Evolutionary conservation across 2,113 vertebrate species (phyloP).

Genomic region (Typhlomys cinereus): DNA sequence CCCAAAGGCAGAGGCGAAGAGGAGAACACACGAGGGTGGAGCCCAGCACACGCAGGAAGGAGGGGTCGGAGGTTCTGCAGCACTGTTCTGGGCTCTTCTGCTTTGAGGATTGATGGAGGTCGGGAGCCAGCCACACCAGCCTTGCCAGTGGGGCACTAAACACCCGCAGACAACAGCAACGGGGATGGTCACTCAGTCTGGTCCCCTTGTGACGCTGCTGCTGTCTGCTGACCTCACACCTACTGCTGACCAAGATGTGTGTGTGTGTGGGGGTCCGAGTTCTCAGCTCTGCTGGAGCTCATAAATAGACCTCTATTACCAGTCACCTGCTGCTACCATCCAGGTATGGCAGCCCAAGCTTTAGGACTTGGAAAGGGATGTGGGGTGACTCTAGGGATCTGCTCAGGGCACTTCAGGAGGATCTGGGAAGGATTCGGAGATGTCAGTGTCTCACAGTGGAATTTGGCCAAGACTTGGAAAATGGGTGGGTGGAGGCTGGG

Average conservation of each 20-base stretch:
- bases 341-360: accelerated
- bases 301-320: neutral
- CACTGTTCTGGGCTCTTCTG: neutral
- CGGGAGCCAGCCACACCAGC: neutral
- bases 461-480: neutral
- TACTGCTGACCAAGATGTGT: neutral
- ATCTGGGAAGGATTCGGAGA: neutral
- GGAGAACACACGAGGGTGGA: neutral
- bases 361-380: neutral
- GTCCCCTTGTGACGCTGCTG: neutral
- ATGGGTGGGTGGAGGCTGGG: accelerated
- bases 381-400: neutral
- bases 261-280: neutral
- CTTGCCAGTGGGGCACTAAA: neutral
- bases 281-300: neutral
- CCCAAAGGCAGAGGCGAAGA: neutral
- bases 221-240: neutral
- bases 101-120: neutral
- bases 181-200: neutral
- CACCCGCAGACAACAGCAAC: neutral
- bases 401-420: neutral
- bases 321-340: neutral
- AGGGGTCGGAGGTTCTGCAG: neutral
- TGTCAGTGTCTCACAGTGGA: accelerated
- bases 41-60: neutral